phyloP scores from a whole-genome alignment of 2,797 vertebrate genomes.

The Phataginus tricuspis region DNA sequence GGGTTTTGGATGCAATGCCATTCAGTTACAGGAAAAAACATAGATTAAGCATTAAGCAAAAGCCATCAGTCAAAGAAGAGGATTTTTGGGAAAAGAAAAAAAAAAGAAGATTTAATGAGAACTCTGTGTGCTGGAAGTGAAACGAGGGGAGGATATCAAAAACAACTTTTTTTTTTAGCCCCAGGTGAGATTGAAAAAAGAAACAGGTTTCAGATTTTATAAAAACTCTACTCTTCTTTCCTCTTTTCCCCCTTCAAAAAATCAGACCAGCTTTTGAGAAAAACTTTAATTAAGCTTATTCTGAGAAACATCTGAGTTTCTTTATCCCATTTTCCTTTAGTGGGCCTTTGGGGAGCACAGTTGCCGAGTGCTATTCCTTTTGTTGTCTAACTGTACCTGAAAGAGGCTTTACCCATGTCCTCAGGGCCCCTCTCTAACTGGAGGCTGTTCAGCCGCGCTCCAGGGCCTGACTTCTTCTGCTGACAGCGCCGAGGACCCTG shows the following conservation, averaged over 20 bases:
- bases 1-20: not conserved
- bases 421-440: not conserved
- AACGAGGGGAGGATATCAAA: not conserved
- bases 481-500: not conserved
- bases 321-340: constrained; percentile 30
- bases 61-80: not conserved
- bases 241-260: not conserved
- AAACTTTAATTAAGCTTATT: constrained; percentile 71
- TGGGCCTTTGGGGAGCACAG: constrained; percentile 16
- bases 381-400: not conserved
- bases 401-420: not conserved
- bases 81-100: not conserved
- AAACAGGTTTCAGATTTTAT: constrained; percentile 48
- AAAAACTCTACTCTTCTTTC: constrained; percentile 4
- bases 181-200: constrained; percentile 27
- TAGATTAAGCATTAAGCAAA: constrained; percentile 21
- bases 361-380: constrained; percentile 44
- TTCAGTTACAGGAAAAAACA: not conserved
- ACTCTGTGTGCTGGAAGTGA: constrained; percentile 16
- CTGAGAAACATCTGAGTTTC: constrained; percentile 10
- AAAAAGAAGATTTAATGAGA: constrained; percentile 36
- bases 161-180: not conserved
- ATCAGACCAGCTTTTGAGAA: constrained; percentile 13
- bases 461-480: not conserved
- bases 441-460: not conserved